A percentile compares a stretch with the other conserved stretches of the same genome.
These are phyloP conservation scores for Galago senegalensis DNA, from an alignment of 2,797 vertebrate genomes.

Conservation along the genomic window DNA sequence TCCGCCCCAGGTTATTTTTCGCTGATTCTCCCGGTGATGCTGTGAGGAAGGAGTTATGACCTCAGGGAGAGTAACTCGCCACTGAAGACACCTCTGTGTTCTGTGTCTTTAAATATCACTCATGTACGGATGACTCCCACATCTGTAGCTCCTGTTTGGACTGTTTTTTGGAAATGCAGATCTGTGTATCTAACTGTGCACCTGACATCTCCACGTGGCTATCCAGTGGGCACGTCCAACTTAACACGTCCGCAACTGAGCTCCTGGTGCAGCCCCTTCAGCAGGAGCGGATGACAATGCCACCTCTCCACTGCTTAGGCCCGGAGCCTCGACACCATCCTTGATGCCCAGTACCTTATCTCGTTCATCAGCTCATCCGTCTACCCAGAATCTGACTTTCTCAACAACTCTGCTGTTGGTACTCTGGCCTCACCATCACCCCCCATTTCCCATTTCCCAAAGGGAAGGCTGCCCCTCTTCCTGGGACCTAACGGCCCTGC, in stretches of 20 bases:
- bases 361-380: neutral
- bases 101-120: conserved; percentile 45
- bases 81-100: neutral
- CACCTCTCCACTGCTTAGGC: neutral
- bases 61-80: conserved; percentile 16
- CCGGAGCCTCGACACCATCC: neutral
- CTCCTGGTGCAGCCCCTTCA: neutral
- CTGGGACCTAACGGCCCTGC: neutral
- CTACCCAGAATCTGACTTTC: neutral
- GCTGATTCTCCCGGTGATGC: neutral
- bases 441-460: neutral
- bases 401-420: neutral
- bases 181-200: neutral
- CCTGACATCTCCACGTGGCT: neutral
- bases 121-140: neutral
- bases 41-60: neutral
- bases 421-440: neutral
- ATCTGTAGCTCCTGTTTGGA: conserved; percentile 24
- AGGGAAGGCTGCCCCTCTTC: neutral
- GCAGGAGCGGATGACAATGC: neutral
- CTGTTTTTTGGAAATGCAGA: conserved; percentile 9
- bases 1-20: neutral
- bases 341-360: neutral
- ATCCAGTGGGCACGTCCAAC: neutral
- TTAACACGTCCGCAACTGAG: neutral